Percentiles rank a stretch among this genome's conserved stretches.
Evolutionary conservation across 2,797 vertebrate genomes (phyloP).

Genomic region (Sternarchorhynchus goeldii): DNA sequence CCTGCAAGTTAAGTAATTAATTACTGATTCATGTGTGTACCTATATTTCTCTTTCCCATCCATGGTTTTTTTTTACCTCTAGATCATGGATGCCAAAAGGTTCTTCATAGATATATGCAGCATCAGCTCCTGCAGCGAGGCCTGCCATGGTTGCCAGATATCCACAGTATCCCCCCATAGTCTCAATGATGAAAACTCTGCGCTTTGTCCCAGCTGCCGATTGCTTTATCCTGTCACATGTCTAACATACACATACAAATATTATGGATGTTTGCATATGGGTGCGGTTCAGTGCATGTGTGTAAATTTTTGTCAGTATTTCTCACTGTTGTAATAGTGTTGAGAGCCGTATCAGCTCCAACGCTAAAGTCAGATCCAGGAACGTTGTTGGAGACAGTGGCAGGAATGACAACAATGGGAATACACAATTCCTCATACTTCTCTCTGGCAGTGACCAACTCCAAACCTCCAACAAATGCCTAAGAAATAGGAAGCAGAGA

Average conservation of each 20-base stretch:
- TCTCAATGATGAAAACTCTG: conserved; percentile 93
- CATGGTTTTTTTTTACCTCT: conserved; percentile 73
- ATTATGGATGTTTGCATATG: background rate
- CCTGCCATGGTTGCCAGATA: conserved; percentile 96
- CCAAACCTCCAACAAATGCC: conserved; percentile 86
- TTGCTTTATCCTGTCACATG: conserved; percentile 96
- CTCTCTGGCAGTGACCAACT: conserved; percentile 86
- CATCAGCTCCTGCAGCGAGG: conserved; percentile 87
- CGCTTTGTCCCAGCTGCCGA: conserved; percentile 94
- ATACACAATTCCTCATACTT: conserved; percentile 92
- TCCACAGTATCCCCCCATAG: conserved; percentile 95
- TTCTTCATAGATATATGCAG: conserved; percentile 91
- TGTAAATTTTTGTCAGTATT: background rate
- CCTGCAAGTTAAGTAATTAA: conserved; percentile 62
- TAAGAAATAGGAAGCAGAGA: conserved; percentile 46
- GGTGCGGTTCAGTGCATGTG: background rate
- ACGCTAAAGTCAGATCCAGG: conserved; percentile 95
- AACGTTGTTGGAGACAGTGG: conserved; percentile 95
- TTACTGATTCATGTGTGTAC: background rate
- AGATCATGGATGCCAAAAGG: conserved; percentile 86
- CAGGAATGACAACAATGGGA: conserved; percentile 89
- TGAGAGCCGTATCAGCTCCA: conserved; percentile 82
- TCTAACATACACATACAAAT: conserved; percentile 69
- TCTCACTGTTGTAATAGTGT: conserved; percentile 75
- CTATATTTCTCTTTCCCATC: background rate